Evolutionary conservation across 2,888 invertebrate species (phyloP).

Genomic region (Itoplectis maculator): DNA sequence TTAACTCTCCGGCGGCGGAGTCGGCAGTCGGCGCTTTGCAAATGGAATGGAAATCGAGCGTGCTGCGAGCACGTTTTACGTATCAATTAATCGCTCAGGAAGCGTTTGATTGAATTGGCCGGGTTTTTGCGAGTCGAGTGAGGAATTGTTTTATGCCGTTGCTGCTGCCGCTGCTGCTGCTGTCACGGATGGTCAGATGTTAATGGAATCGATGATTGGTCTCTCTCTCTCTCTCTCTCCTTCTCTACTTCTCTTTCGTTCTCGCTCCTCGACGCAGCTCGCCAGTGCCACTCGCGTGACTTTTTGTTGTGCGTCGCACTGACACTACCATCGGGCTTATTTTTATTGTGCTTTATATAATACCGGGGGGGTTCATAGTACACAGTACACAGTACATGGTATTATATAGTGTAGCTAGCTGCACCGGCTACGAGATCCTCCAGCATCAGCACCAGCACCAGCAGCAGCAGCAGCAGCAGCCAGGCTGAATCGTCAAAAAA

Average conservation of each 20-base stretch:
- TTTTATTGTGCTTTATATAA: conserved; percentile 28
- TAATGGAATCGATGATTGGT: conserved; percentile 33
- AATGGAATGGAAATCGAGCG: conserved; percentile 15
- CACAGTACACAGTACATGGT: too few relatives aligned
- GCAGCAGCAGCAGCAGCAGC: too few relatives aligned
- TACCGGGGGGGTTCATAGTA: too few relatives aligned
- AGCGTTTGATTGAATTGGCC: conserved; percentile 33
- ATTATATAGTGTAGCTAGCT: conserved; percentile 7
- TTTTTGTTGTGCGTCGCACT: conserved; percentile 11
- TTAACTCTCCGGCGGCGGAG: background rate
- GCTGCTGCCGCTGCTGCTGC: too few relatives aligned
- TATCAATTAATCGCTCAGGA: conserved; percentile 38
- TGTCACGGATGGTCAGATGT: conserved; percentile 34
- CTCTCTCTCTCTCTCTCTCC: too few relatives aligned
- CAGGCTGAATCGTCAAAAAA: conserved; percentile 70
- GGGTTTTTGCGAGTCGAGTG: conserved; percentile 22
- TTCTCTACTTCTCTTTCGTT: too few relatives aligned
- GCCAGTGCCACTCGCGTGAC: background rate
- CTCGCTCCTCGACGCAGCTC: too few relatives aligned
- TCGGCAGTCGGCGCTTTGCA: background rate
- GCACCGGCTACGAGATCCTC: conserved; percentile 25
- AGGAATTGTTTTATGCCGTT: conserved; percentile 41
- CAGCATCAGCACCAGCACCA: too few relatives aligned
- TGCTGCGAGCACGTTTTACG: background rate
- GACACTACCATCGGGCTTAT: too few relatives aligned